phyloP scores from a whole-genome alignment of 2,797 vertebrate genomes.

The Oreochromis grahami region DNA sequence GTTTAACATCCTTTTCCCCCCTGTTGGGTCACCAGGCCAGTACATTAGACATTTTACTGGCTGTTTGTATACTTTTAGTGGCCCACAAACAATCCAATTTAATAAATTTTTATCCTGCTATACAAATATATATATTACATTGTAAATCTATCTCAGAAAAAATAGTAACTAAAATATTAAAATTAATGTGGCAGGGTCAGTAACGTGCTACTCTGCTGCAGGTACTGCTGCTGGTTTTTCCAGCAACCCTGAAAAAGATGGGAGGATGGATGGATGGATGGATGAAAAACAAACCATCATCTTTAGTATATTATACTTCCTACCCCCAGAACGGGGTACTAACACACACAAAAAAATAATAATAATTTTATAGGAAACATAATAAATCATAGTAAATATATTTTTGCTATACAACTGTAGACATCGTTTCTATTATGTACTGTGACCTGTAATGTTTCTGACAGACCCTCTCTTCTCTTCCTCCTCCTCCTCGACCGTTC shows the following conservation, averaged over 20 bases:
- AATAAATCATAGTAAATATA: not conserved
- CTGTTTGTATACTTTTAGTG: not conserved
- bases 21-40: not conserved
- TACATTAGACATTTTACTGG: not conserved
- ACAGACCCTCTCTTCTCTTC: conserved; percentile 10
- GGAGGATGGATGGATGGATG: not conserved
- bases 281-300: not conserved
- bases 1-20: fast-evolving
- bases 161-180: not conserved
- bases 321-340: fast-evolving
- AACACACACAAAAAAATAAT: not conserved
- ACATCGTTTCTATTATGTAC: not conserved
- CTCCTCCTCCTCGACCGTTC: conserved; percentile 20
- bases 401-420: not conserved
- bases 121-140: not conserved
- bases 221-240: not conserved
- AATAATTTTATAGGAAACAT: not conserved
- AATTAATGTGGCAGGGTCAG: not conserved
- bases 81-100: fast-evolving
- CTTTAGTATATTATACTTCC: not conserved
- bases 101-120: fast-evolving
- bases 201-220: not conserved
- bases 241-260: not conserved
- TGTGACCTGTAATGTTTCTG: not conserved
- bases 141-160: not conserved